These are phyloP conservation scores for Myotis myotis DNA, from an alignment of 2,797 vertebrate genomes.

Conservation along the genomic window DNA sequence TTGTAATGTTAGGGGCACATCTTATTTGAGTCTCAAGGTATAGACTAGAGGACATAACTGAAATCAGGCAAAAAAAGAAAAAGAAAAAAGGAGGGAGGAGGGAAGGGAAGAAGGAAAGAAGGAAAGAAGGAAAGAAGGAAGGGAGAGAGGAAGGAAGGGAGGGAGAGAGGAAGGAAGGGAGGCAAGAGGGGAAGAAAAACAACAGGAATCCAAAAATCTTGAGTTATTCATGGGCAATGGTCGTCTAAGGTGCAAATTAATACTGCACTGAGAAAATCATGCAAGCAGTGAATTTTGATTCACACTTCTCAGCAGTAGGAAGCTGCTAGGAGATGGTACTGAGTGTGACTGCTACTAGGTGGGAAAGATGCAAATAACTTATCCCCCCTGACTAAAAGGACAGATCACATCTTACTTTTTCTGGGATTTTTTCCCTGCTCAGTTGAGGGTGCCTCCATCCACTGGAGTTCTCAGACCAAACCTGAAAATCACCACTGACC, in stretches of 20 bases:
- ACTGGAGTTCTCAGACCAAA: not conserved
- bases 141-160: fast-evolving
- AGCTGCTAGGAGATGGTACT: not conserved
- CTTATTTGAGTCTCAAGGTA: not conserved
- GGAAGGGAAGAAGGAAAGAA: not conserved
- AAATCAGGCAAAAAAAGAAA: not conserved
- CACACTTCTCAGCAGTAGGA: not conserved
- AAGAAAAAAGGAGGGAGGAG: fast-evolving
- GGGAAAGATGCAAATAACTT: not conserved
- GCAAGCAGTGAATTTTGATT: not conserved
- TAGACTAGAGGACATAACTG: not conserved
- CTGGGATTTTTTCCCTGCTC: not conserved
- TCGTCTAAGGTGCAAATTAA: not conserved
- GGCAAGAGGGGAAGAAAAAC: not conserved
- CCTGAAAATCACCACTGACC: not conserved
- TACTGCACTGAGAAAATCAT: not conserved
- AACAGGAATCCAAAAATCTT: not conserved
- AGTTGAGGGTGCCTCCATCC: not conserved
- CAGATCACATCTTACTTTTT: not conserved
- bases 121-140: not conserved
- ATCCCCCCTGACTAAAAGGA: not conserved
- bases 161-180: not conserved
- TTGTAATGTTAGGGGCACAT: not conserved
- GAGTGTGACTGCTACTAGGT: not conserved
- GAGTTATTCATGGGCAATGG: not conserved